Conservation (phyloP, 2,888 invertebrate species). For the Steromphala cineraria region DNA sequence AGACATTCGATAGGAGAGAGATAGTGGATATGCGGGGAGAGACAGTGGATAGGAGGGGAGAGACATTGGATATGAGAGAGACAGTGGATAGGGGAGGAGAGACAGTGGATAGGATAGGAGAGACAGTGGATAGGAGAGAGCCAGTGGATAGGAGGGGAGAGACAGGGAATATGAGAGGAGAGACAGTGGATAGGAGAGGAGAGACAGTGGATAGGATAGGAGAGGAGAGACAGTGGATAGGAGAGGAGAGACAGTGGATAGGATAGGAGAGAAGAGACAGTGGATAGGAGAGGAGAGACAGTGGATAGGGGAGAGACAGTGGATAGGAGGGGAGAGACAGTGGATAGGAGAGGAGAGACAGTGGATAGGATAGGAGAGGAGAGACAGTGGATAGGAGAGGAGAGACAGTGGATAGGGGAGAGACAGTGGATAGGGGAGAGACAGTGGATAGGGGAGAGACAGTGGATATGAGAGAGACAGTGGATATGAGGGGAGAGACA, state of each 20-base stretch:
- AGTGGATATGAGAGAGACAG: neutral
- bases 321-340: neutral
- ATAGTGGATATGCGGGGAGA: neutral
- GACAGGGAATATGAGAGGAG: too few relatives aligned
- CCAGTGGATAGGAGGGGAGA: too few relatives aligned
- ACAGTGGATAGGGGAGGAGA: neutral
- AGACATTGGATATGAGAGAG: neutral
- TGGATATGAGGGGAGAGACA: neutral
- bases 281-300: too few relatives aligned
- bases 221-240: neutral
- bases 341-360: neutral
- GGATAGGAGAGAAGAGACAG: too few relatives aligned
- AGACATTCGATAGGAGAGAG: too few relatives aligned
- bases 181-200: neutral
- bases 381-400: neutral
- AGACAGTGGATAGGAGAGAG: neutral
- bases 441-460: neutral
- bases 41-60: neutral
- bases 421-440: neutral
- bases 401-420: too few relatives aligned
- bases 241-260: neutral
- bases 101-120: neutral
- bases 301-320: neutral
- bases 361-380: neutral
- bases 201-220: neutral